phyloP scores from a whole-genome alignment of 2,797 vertebrate species.

The Eupleurogrammus muticus region DNA sequence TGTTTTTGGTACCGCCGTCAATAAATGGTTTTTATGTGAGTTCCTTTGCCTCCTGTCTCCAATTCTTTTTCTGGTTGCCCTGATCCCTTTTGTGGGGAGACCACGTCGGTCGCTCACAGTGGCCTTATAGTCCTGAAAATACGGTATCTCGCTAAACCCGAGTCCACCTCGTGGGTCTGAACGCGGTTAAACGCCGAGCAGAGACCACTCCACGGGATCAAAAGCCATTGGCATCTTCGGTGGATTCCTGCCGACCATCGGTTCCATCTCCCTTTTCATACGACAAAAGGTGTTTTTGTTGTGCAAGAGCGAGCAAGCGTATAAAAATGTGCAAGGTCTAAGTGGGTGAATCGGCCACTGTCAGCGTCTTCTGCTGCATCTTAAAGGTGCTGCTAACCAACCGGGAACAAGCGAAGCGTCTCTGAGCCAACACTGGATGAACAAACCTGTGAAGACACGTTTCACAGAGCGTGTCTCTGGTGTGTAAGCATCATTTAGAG shows the following conservation, averaged over 20 bases:
- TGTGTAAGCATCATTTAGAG: too few relatives aligned
- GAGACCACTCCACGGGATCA: slow-evolving; percentile 49
- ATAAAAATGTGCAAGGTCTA: slow-evolving; percentile 45
- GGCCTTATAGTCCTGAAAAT: too few relatives aligned
- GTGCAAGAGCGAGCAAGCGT: slow-evolving; percentile 47
- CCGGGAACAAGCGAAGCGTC: background rate
- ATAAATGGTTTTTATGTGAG: too few relatives aligned
- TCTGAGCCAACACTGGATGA: background rate
- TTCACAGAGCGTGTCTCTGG: too few relatives aligned
- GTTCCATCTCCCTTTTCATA: slow-evolving; percentile 61
- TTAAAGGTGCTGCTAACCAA: slow-evolving; percentile 14
- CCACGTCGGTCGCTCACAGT: too few relatives aligned
- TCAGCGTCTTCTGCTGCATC: slow-evolving; percentile 38
- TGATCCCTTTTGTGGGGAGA: too few relatives aligned
- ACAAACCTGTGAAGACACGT: too few relatives aligned
- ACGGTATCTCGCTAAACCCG: background rate
- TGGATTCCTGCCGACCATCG: slow-evolving; percentile 66
- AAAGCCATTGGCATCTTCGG: slow-evolving; percentile 58
- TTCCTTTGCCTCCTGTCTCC: too few relatives aligned
- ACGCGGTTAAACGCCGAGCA: slow-evolving; percentile 34
- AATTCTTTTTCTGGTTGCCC: too few relatives aligned
- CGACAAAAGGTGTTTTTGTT: slow-evolving; percentile 67
- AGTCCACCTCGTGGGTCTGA: slow-evolving; percentile 29
- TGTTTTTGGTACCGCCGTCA: too few relatives aligned
- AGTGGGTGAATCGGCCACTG: slow-evolving; percentile 46